Conservation (phyloP, 2,888 invertebrate genomes). For the Nemurella pictetii region DNA sequence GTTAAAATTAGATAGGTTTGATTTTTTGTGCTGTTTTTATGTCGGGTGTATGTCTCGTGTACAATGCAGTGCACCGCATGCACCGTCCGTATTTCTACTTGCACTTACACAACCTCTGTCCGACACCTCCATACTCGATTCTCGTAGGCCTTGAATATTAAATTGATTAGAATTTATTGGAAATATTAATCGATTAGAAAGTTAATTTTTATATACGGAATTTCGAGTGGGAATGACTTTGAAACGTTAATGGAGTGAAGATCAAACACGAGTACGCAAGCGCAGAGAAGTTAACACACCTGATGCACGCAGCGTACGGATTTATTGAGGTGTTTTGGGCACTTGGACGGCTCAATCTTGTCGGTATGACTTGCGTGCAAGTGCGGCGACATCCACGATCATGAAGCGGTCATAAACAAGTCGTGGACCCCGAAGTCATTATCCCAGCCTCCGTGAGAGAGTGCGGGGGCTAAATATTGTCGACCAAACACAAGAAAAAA, state of each 20-base stretch:
- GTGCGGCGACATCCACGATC: too few species aligned
- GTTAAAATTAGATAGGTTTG: too few species aligned
- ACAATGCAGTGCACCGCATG: too few species aligned
- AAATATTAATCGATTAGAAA: neutral
- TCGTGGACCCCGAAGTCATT: too few species aligned
- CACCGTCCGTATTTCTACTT: too few species aligned
- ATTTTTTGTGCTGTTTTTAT: too few species aligned
- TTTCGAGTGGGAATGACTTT: neutral
- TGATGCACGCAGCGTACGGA: neutral
- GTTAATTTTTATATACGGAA: neutral
- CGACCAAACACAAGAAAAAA: too few species aligned
- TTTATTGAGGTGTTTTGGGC: neutral
- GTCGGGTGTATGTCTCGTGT: too few species aligned
- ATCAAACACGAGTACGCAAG: neutral
- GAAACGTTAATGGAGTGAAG: neutral
- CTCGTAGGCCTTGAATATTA: neutral
- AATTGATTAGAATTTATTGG: neutral
- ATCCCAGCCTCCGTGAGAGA: too few species aligned
- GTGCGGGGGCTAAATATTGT: too few species aligned
- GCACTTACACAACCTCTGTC: too few species aligned
- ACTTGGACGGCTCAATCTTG: neutral
- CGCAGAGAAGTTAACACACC: neutral
- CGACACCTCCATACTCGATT: neutral
- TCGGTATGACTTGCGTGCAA: neutral
- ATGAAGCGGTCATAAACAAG: too few species aligned